A percentile compares a stretch with the other conserved stretches of the same genome.
Evolutionary conservation across 2,888 invertebrate genomes (phyloP).

Genomic region (Alloscopus bannaensis): DNA sequence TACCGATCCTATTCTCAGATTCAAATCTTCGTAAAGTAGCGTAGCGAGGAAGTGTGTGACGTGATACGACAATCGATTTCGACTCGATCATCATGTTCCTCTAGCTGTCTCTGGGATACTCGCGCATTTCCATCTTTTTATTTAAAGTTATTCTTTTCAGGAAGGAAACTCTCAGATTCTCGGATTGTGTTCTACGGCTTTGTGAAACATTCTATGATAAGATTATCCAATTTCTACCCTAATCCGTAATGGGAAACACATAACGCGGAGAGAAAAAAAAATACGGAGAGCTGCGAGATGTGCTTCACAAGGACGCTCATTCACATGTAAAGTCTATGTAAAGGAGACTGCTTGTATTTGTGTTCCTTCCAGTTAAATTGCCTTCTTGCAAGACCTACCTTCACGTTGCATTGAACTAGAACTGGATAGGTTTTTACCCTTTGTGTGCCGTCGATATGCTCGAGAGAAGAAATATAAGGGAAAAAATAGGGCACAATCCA

Average conservation of each 20-base stretch:
- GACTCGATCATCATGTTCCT: no score
- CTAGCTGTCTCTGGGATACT: conserved; percentile 1
- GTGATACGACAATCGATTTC: conserved; percentile 14
- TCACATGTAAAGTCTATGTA: not conserved
- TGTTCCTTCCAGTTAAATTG: not conserved
- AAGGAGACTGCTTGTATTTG: not conserved
- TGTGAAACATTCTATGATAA: conserved; percentile 36
- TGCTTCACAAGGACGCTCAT: not conserved
- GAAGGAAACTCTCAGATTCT: conserved; percentile 21
- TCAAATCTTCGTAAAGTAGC: not conserved
- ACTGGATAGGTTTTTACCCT: not conserved
- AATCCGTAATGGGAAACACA: conserved; percentile 12
- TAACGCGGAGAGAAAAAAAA: conserved; percentile 1
- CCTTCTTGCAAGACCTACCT: conserved; percentile 42
- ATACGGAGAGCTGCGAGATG: not conserved
- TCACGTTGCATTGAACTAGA: conserved; percentile 38
- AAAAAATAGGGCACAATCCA: conserved; percentile 46
- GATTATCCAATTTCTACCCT: conserved; percentile 42
- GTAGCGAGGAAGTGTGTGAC: not conserved
- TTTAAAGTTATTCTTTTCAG: conserved; percentile 20
- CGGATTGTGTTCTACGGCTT: not conserved
- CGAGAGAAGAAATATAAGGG: conserved; percentile 33
- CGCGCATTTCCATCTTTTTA: not conserved
- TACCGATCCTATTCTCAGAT: not conserved
- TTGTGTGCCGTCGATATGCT: not conserved